phyloP scores from a whole-genome alignment of 2,113 vertebrate genomes.

The Sander vitreus region DNA sequence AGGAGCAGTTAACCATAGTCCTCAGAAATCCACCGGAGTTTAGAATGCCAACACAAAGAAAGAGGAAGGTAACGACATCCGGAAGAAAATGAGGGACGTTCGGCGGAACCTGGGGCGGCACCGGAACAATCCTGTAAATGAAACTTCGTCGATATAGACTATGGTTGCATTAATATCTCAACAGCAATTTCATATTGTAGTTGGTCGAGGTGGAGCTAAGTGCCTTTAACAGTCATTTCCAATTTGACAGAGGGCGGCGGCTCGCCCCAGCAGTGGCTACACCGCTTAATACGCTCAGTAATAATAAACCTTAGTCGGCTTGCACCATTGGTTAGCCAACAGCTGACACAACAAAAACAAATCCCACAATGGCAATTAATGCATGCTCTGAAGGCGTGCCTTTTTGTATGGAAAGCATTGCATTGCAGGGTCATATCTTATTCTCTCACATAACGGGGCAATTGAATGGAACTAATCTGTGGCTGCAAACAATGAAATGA shows the following conservation, averaged over 20 bases:
- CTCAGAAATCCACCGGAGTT: too few species aligned
- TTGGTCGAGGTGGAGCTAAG: too few species aligned
- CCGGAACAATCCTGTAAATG: too few species aligned
- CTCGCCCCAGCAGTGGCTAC: conserved; percentile 25
- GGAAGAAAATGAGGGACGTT: too few species aligned
- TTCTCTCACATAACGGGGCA: conserved; percentile 2
- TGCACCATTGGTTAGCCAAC: conserved; percentile 69
- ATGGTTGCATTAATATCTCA: too few species aligned
- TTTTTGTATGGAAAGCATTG: neutral
- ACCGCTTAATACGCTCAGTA: conserved; percentile 67
- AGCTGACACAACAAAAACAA: conserved; percentile 68
- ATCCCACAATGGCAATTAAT: conserved; percentile 54
- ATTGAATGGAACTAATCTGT: conserved; percentile 50
- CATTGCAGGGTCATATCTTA: conserved; percentile 1
- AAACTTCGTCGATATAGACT: too few species aligned
- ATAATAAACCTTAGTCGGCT: conserved; percentile 74
- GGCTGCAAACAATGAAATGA: conserved; percentile 29
- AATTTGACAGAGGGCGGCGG: conserved; percentile 34
- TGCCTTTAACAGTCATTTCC: conserved; percentile 35
- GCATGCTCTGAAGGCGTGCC: conserved; percentile 10
- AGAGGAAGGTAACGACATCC: too few species aligned
- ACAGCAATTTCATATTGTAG: too few species aligned
- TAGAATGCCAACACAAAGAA: too few species aligned
- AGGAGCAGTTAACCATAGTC: too few species aligned
- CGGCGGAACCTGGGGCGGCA: too few species aligned